Conservation (phyloP, 2,797 vertebrate genomes). For the Eurystomus glaucurus region DNA sequence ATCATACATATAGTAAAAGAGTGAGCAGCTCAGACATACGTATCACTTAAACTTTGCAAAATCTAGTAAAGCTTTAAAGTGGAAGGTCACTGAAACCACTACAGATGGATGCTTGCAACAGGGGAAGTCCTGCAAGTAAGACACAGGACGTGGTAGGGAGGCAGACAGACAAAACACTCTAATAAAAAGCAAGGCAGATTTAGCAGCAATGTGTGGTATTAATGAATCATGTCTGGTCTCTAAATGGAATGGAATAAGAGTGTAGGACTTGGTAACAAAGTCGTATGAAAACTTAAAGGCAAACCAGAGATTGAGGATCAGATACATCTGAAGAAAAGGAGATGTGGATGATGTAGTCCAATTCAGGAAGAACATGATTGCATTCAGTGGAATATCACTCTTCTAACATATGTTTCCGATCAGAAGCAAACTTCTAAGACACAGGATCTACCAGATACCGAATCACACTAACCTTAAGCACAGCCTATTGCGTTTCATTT, state of each 20-base stretch:
- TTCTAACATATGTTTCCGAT: background rate
- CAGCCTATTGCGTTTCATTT: background rate
- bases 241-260: background rate
- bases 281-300: background rate
- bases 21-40: slow-evolving; percentile 24
- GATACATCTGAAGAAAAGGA: background rate
- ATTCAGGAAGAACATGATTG: background rate
- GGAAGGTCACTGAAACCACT: background rate
- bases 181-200: background rate
- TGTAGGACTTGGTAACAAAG: background rate
- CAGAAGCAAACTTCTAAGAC: background rate
- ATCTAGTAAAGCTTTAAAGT: slow-evolving; percentile 46
- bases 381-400: background rate
- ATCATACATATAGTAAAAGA: background rate
- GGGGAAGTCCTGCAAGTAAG: background rate
- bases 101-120: background rate
- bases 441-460: background rate
- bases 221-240: background rate
- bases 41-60: slow-evolving; percentile 45
- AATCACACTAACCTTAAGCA: background rate
- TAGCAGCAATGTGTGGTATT: background rate
- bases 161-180: background rate
- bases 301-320: background rate
- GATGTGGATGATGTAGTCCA: background rate
- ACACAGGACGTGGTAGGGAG: background rate